These are phyloP conservation scores for Penaeus indicus DNA, from an alignment of 1,140 invertebrate species.

Conservation along the genomic window DNA sequence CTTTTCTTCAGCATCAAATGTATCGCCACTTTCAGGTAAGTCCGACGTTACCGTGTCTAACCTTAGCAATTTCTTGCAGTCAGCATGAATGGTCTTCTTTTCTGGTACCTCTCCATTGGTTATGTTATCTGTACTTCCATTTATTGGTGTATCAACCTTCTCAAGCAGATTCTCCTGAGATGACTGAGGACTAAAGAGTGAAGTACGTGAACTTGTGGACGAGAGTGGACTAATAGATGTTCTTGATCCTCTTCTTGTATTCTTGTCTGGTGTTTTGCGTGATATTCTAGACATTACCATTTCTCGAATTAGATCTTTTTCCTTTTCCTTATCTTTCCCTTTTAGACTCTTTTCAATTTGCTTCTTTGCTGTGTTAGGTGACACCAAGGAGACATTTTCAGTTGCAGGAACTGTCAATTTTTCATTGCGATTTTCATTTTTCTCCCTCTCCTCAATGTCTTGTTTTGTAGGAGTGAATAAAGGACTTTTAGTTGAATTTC, in stretches of 20 bases:
- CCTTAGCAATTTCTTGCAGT: slow-evolving; percentile 27
- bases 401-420: slow-evolving; percentile 68
- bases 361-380: slow-evolving; percentile 49
- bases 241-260: slow-evolving; percentile 70
- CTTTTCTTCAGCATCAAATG: slow-evolving; percentile 48
- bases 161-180: slow-evolving; percentile 54
- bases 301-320: slow-evolving; percentile 81
- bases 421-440: slow-evolving; percentile 39
- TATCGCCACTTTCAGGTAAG: slow-evolving; percentile 52
- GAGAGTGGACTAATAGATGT: slow-evolving; percentile 71
- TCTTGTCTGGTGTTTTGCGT: slow-evolving; percentile 67
- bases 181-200: slow-evolving; percentile 53
- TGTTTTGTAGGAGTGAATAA: slow-evolving; percentile 44
- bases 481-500: slow-evolving; percentile 68
- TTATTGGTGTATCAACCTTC: not conserved
- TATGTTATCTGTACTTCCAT: not conserved
- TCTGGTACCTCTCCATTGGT: not conserved
- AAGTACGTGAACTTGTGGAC: slow-evolving; percentile 51
- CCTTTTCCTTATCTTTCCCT: slow-evolving; percentile 74
- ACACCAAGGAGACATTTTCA: slow-evolving; percentile 1
- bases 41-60: slow-evolving; percentile 38
- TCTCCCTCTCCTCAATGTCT: slow-evolving; percentile 38
- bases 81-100: slow-evolving; percentile 23
- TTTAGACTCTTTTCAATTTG: slow-evolving; percentile 50
- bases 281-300: slow-evolving; percentile 82